phyloP scores from a whole-genome alignment of 2,888 invertebrate genomes.

The Lypha dubia region DNA sequence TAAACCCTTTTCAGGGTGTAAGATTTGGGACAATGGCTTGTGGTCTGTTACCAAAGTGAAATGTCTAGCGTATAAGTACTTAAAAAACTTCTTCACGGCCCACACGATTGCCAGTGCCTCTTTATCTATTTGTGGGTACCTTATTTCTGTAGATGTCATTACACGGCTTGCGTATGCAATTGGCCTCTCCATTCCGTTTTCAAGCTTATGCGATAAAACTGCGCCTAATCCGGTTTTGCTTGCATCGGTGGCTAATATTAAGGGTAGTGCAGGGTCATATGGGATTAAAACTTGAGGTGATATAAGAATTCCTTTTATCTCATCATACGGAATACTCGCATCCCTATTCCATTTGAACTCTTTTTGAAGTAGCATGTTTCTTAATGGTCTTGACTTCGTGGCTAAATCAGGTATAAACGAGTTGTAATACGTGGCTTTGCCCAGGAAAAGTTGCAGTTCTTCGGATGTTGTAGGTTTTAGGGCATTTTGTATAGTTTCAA shows the following conservation, averaged over 20 bases:
- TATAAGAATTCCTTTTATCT: conserved; percentile 32
- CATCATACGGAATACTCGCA: conserved; percentile 17
- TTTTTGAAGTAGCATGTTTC: conserved; percentile 19
- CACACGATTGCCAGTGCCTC: conserved; percentile 25
- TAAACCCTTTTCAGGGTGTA: conserved; percentile 62
- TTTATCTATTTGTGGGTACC: conserved; percentile 29
- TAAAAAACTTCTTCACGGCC: conserved; percentile 52
- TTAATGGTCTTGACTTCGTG: conserved; percentile 28
- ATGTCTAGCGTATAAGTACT: conserved; percentile 60
- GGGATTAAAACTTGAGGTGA: conserved; percentile 43
- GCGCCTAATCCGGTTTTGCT: conserved; percentile 28
- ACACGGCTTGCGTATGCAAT: conserved; percentile 31
- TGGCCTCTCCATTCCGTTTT: conserved; percentile 11
- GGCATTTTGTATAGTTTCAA: conserved; percentile 12
- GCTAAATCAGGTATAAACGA: conserved; percentile 36
- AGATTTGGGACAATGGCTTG: conserved; percentile 60
- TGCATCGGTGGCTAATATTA: conserved; percentile 46
- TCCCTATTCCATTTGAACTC: conserved; percentile 26
- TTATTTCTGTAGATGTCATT: conserved; percentile 6
- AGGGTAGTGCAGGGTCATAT: conserved; percentile 24
- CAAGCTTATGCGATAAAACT: conserved; percentile 5
- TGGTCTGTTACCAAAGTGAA: conserved; percentile 66
- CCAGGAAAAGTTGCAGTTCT: conserved; percentile 26
- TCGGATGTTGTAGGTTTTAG: conserved; percentile 27
- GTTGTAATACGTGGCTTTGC: conserved; percentile 38